phyloP scores from a whole-genome alignment of 1,140 invertebrate genomes.

The Zaprionus capensis region DNA sequence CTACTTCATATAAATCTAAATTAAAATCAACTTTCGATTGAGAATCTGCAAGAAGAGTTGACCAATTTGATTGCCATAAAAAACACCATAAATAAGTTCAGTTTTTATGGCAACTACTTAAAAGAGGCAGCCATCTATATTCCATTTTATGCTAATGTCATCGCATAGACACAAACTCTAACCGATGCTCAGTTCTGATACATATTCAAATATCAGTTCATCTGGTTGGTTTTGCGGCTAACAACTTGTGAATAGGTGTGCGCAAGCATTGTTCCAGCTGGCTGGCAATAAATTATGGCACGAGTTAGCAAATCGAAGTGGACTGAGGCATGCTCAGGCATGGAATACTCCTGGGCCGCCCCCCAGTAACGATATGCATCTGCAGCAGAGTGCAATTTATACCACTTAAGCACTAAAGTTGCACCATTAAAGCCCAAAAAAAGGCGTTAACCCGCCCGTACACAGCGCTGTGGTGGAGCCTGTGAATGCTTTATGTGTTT shows the following conservation, averaged over 20 bases:
- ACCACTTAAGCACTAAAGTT: slow-evolving; percentile 80
- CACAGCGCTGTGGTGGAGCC: slow-evolving; percentile 32
- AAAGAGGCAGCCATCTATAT: neutral
- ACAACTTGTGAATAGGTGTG: slow-evolving; percentile 9
- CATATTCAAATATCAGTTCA: slow-evolving; percentile 17
- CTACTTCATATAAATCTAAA: neutral
- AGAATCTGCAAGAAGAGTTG: neutral
- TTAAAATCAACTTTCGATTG: neutral
- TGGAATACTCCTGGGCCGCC: neutral
- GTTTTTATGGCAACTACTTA: neutral
- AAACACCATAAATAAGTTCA: neutral
- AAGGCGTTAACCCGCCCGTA: slow-evolving; percentile 71
- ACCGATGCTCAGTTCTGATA: slow-evolving; percentile 13
- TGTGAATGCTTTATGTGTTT: slow-evolving; percentile 73
- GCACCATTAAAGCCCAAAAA: slow-evolving; percentile 75
- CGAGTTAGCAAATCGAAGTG: slow-evolving; percentile 2
- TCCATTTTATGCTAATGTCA: slow-evolving; percentile 15
- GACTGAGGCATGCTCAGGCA: neutral
- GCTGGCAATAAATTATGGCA: slow-evolving; percentile 34
- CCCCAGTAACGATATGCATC: slow-evolving; percentile 59
- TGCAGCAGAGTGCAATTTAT: slow-evolving; percentile 70
- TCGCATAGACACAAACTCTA: neutral
- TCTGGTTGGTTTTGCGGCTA: slow-evolving; percentile 5
- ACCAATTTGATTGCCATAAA: neutral
- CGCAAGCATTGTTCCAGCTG: neutral